Conservation (phyloP, 2,797 vertebrate species). For the Phataginus tricuspis region DNA sequence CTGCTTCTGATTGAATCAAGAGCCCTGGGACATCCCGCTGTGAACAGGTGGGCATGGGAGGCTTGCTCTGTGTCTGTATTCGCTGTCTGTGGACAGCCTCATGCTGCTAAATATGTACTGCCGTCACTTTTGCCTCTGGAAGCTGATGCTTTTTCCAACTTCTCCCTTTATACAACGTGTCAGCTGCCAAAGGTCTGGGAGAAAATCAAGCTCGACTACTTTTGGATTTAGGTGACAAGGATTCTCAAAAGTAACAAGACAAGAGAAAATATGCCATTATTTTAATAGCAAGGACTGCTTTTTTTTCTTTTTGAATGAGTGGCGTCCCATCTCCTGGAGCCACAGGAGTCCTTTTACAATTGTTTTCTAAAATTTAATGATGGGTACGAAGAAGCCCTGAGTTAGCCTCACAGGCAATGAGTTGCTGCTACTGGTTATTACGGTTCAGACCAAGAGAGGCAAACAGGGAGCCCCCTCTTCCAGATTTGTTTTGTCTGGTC, state of each 20-base stretch:
- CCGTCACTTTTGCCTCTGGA: conserved; percentile 74
- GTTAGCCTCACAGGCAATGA: neutral
- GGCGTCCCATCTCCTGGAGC: neutral
- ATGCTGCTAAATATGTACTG: conserved; percentile 56
- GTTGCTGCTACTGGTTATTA: neutral
- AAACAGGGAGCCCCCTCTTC: neutral
- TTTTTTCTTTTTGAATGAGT: neutral
- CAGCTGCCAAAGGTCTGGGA: conserved; percentile 34
- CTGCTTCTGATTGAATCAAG: conserved; percentile 83
- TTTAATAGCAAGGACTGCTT: neutral
- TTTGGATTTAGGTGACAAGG: neutral
- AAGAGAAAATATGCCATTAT: neutral
- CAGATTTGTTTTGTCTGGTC: neutral
- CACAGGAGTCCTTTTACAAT: neutral
- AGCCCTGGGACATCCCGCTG: conserved; percentile 82
- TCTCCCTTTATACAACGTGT: neutral
- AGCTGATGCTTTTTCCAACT: neutral
- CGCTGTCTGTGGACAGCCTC: conserved; percentile 60
- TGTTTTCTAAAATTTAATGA: neutral
- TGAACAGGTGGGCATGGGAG: conserved; percentile 81
- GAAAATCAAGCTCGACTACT: neutral
- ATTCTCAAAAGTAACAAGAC: neutral
- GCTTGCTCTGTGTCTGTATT: conserved; percentile 63
- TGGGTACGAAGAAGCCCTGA: neutral
- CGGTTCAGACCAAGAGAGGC: neutral